These are phyloP conservation scores for Diabrotica balteata DNA, from an alignment of 2,888 invertebrate genomes.

Conservation along the genomic window DNA sequence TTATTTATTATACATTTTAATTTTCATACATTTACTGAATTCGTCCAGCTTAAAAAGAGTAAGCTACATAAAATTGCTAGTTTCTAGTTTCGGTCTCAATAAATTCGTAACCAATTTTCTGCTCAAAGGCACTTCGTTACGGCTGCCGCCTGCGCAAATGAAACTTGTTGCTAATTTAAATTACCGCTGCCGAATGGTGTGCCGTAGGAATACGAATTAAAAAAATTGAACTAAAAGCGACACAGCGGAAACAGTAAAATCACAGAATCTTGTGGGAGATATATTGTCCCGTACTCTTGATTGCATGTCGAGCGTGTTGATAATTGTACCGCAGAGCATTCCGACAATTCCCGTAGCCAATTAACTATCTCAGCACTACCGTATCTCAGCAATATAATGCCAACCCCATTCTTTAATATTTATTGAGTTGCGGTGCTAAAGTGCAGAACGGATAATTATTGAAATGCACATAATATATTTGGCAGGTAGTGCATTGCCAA, in stretches of 20 bases:
- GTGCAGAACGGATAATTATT: conserved; percentile 5
- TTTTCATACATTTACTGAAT: no score
- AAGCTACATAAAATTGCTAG: no score
- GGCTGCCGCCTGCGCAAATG: background rate
- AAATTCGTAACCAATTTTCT: no score
- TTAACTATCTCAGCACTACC: conserved; percentile 27
- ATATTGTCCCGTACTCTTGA: conserved; percentile 25
- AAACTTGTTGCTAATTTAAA: conserved; percentile 16
- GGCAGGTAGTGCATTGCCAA: background rate
- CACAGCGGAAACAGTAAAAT: conserved; percentile 8
- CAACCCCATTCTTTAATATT: conserved; percentile 21
- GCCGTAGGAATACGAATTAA: conserved; percentile 4
- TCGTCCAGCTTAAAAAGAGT: no score
- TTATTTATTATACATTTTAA: no score
- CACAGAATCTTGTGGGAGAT: conserved; percentile 22
- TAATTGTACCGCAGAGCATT: conserved; percentile 25
- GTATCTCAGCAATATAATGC: conserved; percentile 21
- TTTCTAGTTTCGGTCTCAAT: no score
- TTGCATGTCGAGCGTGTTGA: conserved; percentile 28
- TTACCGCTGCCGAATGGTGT: background rate
- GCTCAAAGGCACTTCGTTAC: no score
- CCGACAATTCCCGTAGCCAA: conserved; percentile 24
- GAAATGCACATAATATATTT: background rate
- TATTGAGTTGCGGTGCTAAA: conserved; percentile 13
- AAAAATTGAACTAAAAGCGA: background rate